Conservation (phyloP, 2,113 vertebrate genomes). For the Lutjanus erythropterus region DNA sequence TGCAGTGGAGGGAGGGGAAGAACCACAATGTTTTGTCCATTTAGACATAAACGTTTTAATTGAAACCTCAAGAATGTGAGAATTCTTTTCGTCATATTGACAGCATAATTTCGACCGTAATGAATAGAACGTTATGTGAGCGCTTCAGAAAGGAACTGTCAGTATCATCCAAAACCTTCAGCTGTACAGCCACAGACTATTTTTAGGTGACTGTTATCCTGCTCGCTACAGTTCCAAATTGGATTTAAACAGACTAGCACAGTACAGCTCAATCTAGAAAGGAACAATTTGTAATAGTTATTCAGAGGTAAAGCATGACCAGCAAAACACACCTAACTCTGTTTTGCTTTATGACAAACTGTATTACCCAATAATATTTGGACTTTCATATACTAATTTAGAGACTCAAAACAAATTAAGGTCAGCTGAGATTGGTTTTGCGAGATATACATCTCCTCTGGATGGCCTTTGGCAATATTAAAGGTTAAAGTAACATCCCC, state of each 20-base stretch:
- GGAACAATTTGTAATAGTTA: slow-evolving; percentile 1
- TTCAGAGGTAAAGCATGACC: not conserved
- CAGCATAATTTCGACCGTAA: slow-evolving; percentile 15
- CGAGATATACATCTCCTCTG: not conserved
- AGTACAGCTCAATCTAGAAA: not conserved
- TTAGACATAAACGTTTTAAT: slow-evolving; percentile 22
- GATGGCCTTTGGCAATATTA: not conserved
- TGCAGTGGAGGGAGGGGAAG: slow-evolving; percentile 1
- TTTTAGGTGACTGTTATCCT: slow-evolving; percentile 16
- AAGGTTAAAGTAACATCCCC: not conserved
- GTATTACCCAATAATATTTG: not conserved
- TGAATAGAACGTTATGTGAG: slow-evolving; percentile 16
- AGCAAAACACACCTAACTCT: not conserved
- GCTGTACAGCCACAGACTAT: slow-evolving; percentile 1
- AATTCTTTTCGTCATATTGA: slow-evolving; percentile 7
- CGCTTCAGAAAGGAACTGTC: slow-evolving; percentile 1
- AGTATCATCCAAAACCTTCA: slow-evolving; percentile 2
- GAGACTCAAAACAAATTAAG: not conserved
- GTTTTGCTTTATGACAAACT: not conserved
- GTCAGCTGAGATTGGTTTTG: not conserved
- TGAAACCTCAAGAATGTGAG: slow-evolving; percentile 5
- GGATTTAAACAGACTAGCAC: slow-evolving; percentile 25
- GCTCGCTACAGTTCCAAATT: slow-evolving; percentile 1
- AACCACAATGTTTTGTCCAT: slow-evolving; percentile 28
- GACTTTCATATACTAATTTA: not conserved